A percentile compares a stretch with the other conserved stretches of the same genome.
Evolutionary conservation across 2,113 vertebrate species (phyloP).

Genomic region (Panthera uncia): DNA sequence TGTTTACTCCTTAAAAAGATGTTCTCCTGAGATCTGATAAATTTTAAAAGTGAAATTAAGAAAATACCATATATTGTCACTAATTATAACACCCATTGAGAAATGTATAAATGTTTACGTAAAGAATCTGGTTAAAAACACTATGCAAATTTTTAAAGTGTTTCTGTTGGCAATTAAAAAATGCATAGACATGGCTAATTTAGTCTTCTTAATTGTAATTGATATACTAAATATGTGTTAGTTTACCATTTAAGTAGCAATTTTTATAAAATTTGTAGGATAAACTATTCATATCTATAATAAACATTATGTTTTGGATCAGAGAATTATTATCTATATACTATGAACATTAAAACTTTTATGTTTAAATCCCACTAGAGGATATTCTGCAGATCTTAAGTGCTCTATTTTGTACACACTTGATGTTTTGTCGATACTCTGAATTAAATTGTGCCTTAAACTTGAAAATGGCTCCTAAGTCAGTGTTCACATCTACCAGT

Average conservation of each 20-base stretch:
- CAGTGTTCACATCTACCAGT: not conserved
- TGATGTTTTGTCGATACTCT: not conserved
- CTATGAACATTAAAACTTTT: not conserved
- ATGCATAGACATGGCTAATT: not conserved
- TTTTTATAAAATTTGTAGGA: conserved; percentile 16
- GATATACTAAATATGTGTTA: not conserved
- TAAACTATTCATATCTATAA: not conserved
- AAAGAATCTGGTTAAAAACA: not conserved
- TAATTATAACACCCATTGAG: conserved; percentile 10
- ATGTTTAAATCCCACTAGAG: not conserved
- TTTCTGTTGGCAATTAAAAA: conserved; percentile 24
- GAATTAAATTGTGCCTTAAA: conserved; percentile 9
- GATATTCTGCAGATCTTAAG: not conserved
- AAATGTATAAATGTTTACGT: conserved; percentile 54
- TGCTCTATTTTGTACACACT: not conserved
- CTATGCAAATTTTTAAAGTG: not conserved
- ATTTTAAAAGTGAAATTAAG: conserved; percentile 34
- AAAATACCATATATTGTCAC: conserved; percentile 17
- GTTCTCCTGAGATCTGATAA: conserved; percentile 27
- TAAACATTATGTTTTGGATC: not conserved
- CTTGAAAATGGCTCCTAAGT: not conserved
- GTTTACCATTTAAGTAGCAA: conserved; percentile 12
- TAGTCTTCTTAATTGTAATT: conserved; percentile 55
- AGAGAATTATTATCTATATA: not conserved
- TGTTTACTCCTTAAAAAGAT: conserved; percentile 9